Evolutionary conservation across 2,113 vertebrate genomes (phyloP).

Genomic region (Protomyctophum bolini): DNA sequence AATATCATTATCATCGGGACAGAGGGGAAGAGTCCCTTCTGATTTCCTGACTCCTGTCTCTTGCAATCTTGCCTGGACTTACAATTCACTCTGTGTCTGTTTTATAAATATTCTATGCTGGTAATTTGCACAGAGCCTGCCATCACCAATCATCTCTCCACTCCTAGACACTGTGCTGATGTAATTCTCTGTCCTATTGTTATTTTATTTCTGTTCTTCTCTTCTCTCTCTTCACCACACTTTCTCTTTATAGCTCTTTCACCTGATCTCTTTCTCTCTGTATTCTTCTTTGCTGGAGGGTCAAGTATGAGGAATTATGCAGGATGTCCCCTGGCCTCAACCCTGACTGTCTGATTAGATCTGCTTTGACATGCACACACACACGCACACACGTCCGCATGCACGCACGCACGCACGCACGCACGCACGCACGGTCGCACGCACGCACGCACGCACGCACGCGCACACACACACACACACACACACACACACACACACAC

Average conservation of each 20-base stretch:
- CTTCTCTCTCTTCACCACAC: conserved; percentile 15
- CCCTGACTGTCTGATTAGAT: too few relatives aligned
- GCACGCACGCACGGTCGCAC: background rate
- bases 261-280: too few relatives aligned
- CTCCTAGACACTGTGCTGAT: conserved; percentile 61
- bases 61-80: conserved; percentile 44
- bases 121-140: conserved; percentile 59
- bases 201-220: conserved; percentile 37
- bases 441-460: conserved; percentile 1
- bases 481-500: conserved; percentile 4
- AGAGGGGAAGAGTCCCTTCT: conserved; percentile 52
- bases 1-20: conserved; percentile 69
- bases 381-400: conserved; percentile 22
- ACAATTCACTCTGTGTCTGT: conserved; percentile 40
- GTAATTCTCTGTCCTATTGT: conserved; percentile 55
- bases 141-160: conserved; percentile 62
- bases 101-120: conserved; percentile 78
- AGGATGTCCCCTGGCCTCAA: too few relatives aligned
- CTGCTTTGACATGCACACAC: background rate
- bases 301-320: too few relatives aligned
- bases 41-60: conserved; percentile 65
- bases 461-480: conserved; percentile 15
- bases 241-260: background rate
- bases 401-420: conserved; percentile 22
- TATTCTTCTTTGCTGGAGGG: too few relatives aligned